A percentile compares a stretch with the other conserved stretches of the same genome.
These are phyloP conservation scores for Diloba caeruleocephala DNA, from an alignment of 2,888 invertebrate genomes.

Conservation along the genomic window DNA sequence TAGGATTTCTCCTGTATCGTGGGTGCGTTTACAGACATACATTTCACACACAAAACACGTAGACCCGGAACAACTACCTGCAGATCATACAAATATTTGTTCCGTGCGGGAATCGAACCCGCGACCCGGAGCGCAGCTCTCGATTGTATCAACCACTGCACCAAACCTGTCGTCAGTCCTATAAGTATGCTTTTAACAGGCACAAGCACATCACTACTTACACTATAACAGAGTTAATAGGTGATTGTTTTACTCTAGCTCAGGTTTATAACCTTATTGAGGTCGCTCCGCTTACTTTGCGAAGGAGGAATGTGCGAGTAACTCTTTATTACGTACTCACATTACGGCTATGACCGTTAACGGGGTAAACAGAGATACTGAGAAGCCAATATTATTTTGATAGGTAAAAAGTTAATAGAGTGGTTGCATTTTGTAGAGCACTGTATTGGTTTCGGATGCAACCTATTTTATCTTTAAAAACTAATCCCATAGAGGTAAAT, in stretches of 20 bases:
- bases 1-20: too few relatives aligned
- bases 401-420: neutral
- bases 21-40: too few relatives aligned
- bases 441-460: too few relatives aligned
- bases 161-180: too few relatives aligned
- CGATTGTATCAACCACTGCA: too few relatives aligned
- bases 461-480: too few relatives aligned
- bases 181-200: neutral
- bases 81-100: too few relatives aligned
- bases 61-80: too few relatives aligned
- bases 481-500: too few relatives aligned
- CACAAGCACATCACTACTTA: neutral
- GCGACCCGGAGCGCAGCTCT: too few relatives aligned
- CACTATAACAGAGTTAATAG: neutral
- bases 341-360: conserved; percentile 28
- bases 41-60: too few relatives aligned
- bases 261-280: conserved; percentile 16
- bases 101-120: too few relatives aligned
- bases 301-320: conserved; percentile 1
- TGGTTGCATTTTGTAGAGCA: neutral
- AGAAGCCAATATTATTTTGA: neutral
- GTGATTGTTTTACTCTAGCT: conserved; percentile 15
- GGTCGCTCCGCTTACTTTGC: conserved; percentile 6
- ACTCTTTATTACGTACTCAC: conserved; percentile 31
- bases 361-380: conserved; percentile 32